These are phyloP conservation scores for Ashinkailepas kermadecensis DNA, from an alignment of 2,888 invertebrate genomes.

Conservation along the genomic window DNA sequence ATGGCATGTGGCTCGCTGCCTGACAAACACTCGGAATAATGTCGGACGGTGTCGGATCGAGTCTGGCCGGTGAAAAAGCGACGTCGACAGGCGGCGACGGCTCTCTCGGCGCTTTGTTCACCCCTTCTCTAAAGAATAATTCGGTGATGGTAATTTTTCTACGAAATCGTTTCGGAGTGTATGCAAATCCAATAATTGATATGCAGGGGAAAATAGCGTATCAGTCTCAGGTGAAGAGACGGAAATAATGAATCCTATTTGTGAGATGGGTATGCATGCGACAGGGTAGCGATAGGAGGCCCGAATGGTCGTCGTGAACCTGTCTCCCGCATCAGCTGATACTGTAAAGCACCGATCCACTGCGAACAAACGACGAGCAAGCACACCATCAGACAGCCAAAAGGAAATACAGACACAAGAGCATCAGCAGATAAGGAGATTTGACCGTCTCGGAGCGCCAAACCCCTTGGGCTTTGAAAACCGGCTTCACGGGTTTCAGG, in stretches of 20 bases:
- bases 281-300: background rate
- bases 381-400: too few relatives aligned
- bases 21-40: too few relatives aligned
- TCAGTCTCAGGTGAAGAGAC: background rate
- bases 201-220: constrained; percentile 18
- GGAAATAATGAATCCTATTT: constrained; percentile 18
- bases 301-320: background rate
- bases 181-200: constrained; percentile 23
- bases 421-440: too few relatives aligned
- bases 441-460: too few relatives aligned
- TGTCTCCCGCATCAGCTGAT: too few relatives aligned
- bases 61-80: background rate
- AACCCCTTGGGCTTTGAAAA: too few relatives aligned
- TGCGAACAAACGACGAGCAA: too few relatives aligned
- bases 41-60: too few relatives aligned
- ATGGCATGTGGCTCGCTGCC: too few relatives aligned
- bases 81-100: background rate
- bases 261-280: constrained; percentile 5
- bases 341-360: too few relatives aligned
- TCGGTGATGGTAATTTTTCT: constrained; percentile 19
- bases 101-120: background rate
- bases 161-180: background rate
- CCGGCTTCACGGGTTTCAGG: too few relatives aligned
- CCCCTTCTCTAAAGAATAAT: constrained; percentile 6
- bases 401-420: too few relatives aligned